Conservation (phyloP, 2,888 invertebrate genomes). For the Matsumyia berberina region DNA sequence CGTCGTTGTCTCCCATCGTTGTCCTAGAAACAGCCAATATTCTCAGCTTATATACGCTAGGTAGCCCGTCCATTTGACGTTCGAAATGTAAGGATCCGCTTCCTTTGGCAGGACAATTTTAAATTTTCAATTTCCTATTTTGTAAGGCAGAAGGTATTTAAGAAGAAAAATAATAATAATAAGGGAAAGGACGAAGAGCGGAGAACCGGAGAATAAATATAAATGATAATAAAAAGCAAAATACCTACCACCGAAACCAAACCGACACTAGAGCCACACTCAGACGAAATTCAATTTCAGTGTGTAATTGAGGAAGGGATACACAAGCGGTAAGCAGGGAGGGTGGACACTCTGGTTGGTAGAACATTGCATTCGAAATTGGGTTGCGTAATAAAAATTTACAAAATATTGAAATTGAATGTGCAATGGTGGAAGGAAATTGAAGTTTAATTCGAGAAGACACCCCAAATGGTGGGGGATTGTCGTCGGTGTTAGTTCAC, state of each 20-base stretch:
- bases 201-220: slow-evolving; percentile 48
- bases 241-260: slow-evolving; percentile 58
- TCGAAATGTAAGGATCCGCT: slow-evolving; percentile 43
- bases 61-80: slow-evolving; percentile 11
- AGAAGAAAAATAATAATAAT: slow-evolving; percentile 21
- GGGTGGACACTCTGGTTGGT: slow-evolving; percentile 27
- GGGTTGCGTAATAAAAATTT: slow-evolving; percentile 67
- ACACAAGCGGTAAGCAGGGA: slow-evolving; percentile 4
- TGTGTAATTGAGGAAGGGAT: slow-evolving; percentile 69
- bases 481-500: neutral
- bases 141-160: slow-evolving; percentile 54
- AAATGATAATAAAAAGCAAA: slow-evolving; percentile 64
- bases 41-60: slow-evolving; percentile 27
- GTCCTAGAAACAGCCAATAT: slow-evolving; percentile 13
- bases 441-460: slow-evolving; percentile 59
- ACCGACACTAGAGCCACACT: slow-evolving; percentile 62
- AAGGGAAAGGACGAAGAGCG: slow-evolving; percentile 19
- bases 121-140: slow-evolving; percentile 73
- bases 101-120: slow-evolving; percentile 66
- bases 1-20: neutral
- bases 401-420: slow-evolving; percentile 74
- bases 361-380: slow-evolving; percentile 65
- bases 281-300: slow-evolving; percentile 72
- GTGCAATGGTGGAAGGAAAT: slow-evolving; percentile 68
- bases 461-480: neutral